Percentiles rank a stretch among this genome's conserved stretches.
Evolutionary conservation across 2,113 vertebrate genomes (phyloP).

Genomic region (Melanerpes formicivorus): DNA sequence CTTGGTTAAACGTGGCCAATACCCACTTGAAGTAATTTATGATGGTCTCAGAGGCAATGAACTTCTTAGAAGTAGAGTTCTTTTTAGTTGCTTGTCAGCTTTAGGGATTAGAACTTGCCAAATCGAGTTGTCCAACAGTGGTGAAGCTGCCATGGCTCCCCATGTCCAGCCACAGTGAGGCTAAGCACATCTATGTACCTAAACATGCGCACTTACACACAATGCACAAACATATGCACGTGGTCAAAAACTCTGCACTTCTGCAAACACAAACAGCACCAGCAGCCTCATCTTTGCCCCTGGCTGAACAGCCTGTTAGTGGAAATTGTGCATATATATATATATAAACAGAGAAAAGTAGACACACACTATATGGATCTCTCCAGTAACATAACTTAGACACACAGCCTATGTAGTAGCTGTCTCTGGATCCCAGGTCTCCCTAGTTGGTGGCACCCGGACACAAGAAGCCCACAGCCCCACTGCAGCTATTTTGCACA

Average conservation of each 20-base stretch:
- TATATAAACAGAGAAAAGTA: not conserved
- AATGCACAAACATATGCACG: fast-evolving
- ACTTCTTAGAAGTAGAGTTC: not conserved
- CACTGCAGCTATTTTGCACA: not conserved
- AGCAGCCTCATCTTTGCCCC: not conserved
- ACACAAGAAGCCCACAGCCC: not conserved
- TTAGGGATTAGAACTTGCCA: not conserved
- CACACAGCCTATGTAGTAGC: not conserved
- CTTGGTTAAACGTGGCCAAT: not conserved
- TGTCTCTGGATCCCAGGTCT: not conserved
- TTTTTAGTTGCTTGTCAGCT: not conserved
- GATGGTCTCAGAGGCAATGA: not conserved
- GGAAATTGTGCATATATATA: not conserved
- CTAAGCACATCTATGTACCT: fast-evolving
- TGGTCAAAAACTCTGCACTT: not conserved
- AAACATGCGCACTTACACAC: fast-evolving
- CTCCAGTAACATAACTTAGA: not conserved
- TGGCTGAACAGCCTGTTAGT: not conserved
- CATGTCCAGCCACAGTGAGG: not conserved
- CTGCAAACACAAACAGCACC: not conserved
- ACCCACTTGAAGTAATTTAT: not conserved
- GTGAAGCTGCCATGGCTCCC: not conserved
- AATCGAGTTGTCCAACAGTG: not conserved
- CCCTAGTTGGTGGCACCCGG: not conserved
- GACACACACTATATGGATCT: not conserved